Conservation (phyloP, 2,113 vertebrate species). For the Tringa solitaria region DNA sequence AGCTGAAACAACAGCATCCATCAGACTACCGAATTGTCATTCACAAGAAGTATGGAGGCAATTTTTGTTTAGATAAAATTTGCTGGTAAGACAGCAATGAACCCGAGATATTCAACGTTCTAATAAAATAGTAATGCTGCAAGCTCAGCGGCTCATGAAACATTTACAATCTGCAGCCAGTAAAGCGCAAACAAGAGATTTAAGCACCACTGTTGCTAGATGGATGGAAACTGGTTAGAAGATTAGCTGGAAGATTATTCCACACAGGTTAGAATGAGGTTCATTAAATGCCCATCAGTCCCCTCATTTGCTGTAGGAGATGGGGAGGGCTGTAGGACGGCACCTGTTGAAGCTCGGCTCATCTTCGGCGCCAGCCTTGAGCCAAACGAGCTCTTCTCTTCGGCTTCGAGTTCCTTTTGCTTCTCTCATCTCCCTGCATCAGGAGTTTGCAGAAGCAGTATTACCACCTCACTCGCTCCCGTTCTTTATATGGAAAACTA, state of each 20-base stretch:
- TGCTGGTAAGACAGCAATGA: slow-evolving; percentile 64
- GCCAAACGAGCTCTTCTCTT: neutral
- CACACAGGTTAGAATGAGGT: slow-evolving; percentile 61
- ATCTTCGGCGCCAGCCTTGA: neutral
- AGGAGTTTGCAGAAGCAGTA: neutral
- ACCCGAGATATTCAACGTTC: slow-evolving; percentile 68
- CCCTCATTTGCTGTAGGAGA: slow-evolving; percentile 23
- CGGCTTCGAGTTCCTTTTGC: neutral
- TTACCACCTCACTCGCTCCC: neutral
- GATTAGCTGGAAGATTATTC: slow-evolving; percentile 66
- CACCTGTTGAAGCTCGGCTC: slow-evolving; percentile 53
- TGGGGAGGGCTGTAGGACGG: neutral
- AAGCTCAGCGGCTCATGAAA: slow-evolving; percentile 80
- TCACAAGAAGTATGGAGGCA: slow-evolving; percentile 55
- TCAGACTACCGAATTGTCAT: slow-evolving; percentile 43
- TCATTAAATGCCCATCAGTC: slow-evolving; percentile 62
- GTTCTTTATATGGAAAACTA: neutral
- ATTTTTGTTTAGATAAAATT: slow-evolving; percentile 65
- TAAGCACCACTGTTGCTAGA: slow-evolving; percentile 62
- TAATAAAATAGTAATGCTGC: slow-evolving; percentile 84
- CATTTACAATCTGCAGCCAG: slow-evolving; percentile 77
- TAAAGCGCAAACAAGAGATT: slow-evolving; percentile 76
- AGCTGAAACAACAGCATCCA: slow-evolving; percentile 32
- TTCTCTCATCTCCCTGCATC: neutral
- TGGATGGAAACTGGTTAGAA: slow-evolving; percentile 58